These are phyloP conservation scores for Aix galericulata DNA, from an alignment of 2,113 vertebrate species.

Conservation along the genomic window DNA sequence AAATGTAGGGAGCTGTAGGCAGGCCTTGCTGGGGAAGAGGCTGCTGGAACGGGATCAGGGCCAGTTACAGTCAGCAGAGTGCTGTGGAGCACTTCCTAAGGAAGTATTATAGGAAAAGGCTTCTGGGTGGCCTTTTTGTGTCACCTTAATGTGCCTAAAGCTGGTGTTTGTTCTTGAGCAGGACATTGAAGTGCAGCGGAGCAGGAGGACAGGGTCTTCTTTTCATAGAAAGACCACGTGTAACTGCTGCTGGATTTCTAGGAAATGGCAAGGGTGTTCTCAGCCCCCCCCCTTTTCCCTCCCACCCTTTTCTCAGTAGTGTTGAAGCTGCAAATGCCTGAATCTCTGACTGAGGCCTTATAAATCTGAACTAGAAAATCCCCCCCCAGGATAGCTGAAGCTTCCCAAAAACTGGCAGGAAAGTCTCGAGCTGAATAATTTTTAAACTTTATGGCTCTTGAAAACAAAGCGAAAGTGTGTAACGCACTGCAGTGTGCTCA, in stretches of 20 bases:
- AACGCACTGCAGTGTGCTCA: accelerated
- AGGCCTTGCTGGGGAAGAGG: neutral
- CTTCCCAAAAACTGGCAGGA: neutral
- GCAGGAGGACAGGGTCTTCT: neutral
- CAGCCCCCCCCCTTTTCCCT: too few species aligned
- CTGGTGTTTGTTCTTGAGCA: accelerated
- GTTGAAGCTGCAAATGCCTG: neutral
- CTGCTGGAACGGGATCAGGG: accelerated
- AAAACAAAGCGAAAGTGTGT: neutral
- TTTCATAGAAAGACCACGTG: neutral
- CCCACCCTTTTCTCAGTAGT: neutral
- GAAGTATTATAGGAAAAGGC: accelerated
- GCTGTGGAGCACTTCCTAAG: neutral
- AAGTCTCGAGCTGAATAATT: neutral
- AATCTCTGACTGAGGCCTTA: neutral
- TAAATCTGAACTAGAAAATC: neutral
- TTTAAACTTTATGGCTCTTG: neutral
- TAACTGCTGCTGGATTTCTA: neutral
- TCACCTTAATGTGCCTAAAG: neutral
- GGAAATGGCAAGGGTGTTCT: neutral
- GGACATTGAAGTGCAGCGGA: neutral
- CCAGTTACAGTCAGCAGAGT: neutral
- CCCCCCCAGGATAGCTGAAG: neutral
- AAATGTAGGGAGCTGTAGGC: neutral
- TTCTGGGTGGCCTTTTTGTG: neutral